A percentile compares a stretch with the other conserved stretches of the same genome.
phyloP scores from a whole-genome alignment of 2,888 invertebrate genomes.

The Nesidiocoris tenuis region DNA sequence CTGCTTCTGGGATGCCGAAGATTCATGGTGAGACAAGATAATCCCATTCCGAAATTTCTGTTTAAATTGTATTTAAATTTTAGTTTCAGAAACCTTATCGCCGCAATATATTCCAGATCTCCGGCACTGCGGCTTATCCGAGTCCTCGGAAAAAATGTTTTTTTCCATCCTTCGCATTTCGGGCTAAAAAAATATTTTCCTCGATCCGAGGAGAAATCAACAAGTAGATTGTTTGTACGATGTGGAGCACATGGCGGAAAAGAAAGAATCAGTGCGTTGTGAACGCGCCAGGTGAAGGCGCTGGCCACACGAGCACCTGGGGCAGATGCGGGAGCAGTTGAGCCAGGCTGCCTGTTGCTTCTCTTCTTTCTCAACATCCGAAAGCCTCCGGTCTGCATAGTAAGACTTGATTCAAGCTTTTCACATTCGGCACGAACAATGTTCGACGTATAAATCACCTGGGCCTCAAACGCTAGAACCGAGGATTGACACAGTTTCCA shows the following conservation, averaged over 20 bases:
- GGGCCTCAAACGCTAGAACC: background rate
- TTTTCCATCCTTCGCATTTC: too few relatives aligned
- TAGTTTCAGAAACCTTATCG: too few relatives aligned
- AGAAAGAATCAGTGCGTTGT: conserved; percentile 38
- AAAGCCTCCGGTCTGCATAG: background rate
- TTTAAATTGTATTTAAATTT: too few relatives aligned
- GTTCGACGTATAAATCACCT: background rate
- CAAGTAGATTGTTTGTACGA: conserved; percentile 32
- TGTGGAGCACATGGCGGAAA: conserved; percentile 38
- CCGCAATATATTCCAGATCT: too few relatives aligned
- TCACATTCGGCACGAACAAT: background rate
- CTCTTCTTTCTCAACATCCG: background rate
- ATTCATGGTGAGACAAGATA: too few relatives aligned
- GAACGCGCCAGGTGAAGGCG: conserved; percentile 30
- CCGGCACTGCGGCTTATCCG: too few relatives aligned
- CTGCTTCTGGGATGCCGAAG: too few relatives aligned
- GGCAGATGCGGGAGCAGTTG: conserved; percentile 26
- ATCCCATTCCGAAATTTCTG: too few relatives aligned
- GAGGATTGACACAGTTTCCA: conserved; percentile 32
- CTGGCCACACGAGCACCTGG: conserved; percentile 25
- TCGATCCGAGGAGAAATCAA: conserved; percentile 27
- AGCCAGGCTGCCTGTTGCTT: conserved; percentile 2
- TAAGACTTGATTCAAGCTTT: conserved; percentile 26
- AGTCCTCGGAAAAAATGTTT: too few relatives aligned
- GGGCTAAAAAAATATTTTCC: background rate